A percentile compares a stretch with the other conserved stretches of the same genome.
phyloP scores from a whole-genome alignment of 2,888 invertebrate species.

The Lithophane socia region DNA sequence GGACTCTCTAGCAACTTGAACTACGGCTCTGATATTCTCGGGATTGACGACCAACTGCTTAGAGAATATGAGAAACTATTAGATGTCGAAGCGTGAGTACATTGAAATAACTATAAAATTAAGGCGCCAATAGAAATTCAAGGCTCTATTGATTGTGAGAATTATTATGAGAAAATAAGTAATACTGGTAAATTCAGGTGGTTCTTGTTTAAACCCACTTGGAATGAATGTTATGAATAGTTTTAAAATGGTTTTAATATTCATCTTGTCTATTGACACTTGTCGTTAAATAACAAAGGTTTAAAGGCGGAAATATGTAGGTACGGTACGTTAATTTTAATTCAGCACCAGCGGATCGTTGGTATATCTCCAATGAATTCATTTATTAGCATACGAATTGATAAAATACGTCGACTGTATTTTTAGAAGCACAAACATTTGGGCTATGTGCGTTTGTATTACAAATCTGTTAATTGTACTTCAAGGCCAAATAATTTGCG shows the following conservation, averaged over 20 bases:
- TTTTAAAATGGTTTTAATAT: background rate
- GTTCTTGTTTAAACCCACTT: constrained; percentile 5
- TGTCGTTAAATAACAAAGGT: background rate
- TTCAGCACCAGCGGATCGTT: background rate
- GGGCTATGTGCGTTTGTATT: constrained; percentile 50
- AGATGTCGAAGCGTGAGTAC: constrained; percentile 86
- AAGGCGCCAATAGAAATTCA: constrained; percentile 21
- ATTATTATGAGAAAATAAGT: constrained; percentile 40
- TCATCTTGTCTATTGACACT: constrained; percentile 4
- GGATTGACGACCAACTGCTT: constrained; percentile 94
- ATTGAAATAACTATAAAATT: constrained; percentile 16
- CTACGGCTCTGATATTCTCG: constrained; percentile 96
- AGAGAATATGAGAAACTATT: constrained; percentile 93
- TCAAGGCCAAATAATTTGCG: constrained; percentile 67
- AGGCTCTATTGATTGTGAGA: constrained; percentile 26
- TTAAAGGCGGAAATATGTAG: background rate
- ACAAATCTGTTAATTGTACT: constrained; percentile 68
- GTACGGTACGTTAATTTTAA: background rate
- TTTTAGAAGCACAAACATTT: constrained; percentile 59
- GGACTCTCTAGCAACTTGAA: constrained; percentile 95
- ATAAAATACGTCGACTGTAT: constrained; percentile 46
- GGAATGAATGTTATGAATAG: background rate
- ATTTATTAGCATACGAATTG: constrained; percentile 35
- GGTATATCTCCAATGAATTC: constrained; percentile 40
- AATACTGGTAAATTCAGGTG: constrained; percentile 41